Evolutionary conservation across 2,113 vertebrate genomes (phyloP), one percentile per base, ranked within the genome.

Genomic region (Glareola pratincola): DNA sequence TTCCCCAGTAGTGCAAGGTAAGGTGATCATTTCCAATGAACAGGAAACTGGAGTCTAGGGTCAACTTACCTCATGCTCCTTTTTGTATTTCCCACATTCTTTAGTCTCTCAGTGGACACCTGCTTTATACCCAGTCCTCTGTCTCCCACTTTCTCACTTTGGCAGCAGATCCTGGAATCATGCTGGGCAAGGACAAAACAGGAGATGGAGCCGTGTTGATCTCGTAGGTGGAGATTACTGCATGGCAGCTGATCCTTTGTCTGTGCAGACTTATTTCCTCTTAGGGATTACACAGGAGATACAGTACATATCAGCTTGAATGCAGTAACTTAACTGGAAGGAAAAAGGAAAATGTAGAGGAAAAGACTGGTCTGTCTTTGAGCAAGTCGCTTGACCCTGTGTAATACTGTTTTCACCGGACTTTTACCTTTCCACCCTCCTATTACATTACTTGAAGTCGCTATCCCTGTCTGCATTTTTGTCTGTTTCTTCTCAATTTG

Each of bases 391-490:
- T 78, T 57, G 37, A 60, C 19, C 7, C 5, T 17, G 11, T 47
- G n/a, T n/a, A 47, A 47, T 50, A 59, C 11, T 36, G 10, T 88
- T 90, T 94, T 72, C 43, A 4, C 23, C 36, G 37, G 41, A n/a
- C 22, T 88, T 82, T 54, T 8, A 66, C 32, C 12, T 86, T 89
- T 71, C n/a, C 6, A 23, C 69, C 24, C 39, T 63, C 53, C 43
- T 60, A 0, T 34, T 57, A 19, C 9, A 12, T 50, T 63, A 37
- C 20, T 48, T 77, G 14, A 74, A 39, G 30, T 47, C 0, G 0
- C 18, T 88, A 45, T 41, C 43, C 27, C 39, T 10, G 2, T 66
- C 45, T 93, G 13, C 37, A 30, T 77, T 85, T 57, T 48, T 22
- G 47, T 22, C 43, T 30, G 12, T 20, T 62, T 73, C 59, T 41